phyloP scores from a whole-genome alignment of 2,888 invertebrate genomes.

The Thecocarcelia acutangulata region DNA sequence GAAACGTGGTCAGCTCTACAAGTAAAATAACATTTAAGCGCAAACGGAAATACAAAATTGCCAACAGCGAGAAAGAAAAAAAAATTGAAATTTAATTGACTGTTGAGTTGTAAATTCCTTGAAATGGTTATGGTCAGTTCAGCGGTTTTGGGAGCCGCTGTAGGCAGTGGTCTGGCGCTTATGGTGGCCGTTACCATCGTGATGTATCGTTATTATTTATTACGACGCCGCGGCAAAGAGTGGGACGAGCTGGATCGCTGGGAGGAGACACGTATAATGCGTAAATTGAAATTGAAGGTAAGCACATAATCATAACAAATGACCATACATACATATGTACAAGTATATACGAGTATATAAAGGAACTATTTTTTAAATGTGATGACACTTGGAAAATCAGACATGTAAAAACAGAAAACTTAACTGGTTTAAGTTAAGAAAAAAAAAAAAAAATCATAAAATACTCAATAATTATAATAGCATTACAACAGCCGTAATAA shows the following conservation, averaged over 20 bases:
- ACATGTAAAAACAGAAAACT: too few species aligned
- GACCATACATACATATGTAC: neutral
- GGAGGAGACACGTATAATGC: constrained; percentile 81
- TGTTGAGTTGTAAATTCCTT: constrained; percentile 11
- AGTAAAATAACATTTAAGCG: constrained; percentile 29
- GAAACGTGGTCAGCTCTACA: neutral
- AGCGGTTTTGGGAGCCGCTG: constrained; percentile 86
- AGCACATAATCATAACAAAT: constrained; percentile 59
- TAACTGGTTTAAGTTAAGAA: too few species aligned
- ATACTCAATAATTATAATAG: too few species aligned
- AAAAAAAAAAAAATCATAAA: too few species aligned
- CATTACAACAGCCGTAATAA: too few species aligned
- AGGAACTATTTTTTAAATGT: neutral
- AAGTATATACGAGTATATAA: too few species aligned
- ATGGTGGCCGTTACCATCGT: constrained; percentile 86
- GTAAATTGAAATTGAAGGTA: constrained; percentile 80
- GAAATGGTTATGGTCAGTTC: constrained; percentile 84
- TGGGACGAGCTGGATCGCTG: constrained; percentile 84
- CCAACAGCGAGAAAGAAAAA: neutral
- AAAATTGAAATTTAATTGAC: constrained; percentile 38
- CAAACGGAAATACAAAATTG: constrained; percentile 25
- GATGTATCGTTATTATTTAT: constrained; percentile 85
- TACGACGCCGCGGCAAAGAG: constrained; percentile 83
- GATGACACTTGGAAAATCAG: neutral
- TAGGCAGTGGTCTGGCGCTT: constrained; percentile 86